Percentiles rank a stretch among this genome's conserved stretches.
These are phyloP conservation scores for Lochmaea capreae DNA, from an alignment of 2,888 invertebrate genomes.

Conservation along the genomic window DNA sequence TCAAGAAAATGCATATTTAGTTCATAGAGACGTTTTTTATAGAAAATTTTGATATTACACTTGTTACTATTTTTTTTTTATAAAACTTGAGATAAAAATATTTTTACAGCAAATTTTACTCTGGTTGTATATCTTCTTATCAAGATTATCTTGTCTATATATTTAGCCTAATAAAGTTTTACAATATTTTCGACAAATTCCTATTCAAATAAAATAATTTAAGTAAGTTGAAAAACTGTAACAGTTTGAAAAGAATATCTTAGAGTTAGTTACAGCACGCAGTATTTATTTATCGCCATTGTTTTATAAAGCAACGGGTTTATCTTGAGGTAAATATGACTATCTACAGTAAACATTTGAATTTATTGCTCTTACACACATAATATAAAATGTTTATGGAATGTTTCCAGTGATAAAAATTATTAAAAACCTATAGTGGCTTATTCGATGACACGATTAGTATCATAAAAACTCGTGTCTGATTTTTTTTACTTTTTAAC, in stretches of 20 bases:
- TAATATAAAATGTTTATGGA: slow-evolving; percentile 11
- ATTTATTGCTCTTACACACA: slow-evolving; percentile 39
- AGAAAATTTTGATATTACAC: too few relatives aligned
- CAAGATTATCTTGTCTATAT: slow-evolving; percentile 18
- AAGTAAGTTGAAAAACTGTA: neutral
- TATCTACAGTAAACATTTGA: slow-evolving; percentile 53
- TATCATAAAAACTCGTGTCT: neutral
- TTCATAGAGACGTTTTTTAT: too few relatives aligned
- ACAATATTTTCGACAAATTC: neutral
- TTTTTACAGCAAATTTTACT: slow-evolving; percentile 18
- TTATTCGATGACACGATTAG: neutral
- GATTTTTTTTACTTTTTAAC: neutral
- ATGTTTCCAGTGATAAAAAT: slow-evolving; percentile 20
- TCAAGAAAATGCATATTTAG: too few relatives aligned
- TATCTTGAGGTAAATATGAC: slow-evolving; percentile 50
- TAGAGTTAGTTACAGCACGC: neutral
- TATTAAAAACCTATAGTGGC: neutral
- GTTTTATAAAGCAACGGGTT: slow-evolving; percentile 50
- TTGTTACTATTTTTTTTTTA: too few relatives aligned
- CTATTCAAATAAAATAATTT: neutral
- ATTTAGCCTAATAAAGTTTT: slow-evolving; percentile 8
- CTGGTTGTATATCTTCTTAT: slow-evolving; percentile 26
- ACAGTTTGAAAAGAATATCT: neutral
- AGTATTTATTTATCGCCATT: neutral
- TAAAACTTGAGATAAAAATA: too few relatives aligned